These are phyloP conservation scores for Caloenas nicobarica DNA, from an alignment of 2,113 vertebrate genomes.

Conservation along the genomic window DNA sequence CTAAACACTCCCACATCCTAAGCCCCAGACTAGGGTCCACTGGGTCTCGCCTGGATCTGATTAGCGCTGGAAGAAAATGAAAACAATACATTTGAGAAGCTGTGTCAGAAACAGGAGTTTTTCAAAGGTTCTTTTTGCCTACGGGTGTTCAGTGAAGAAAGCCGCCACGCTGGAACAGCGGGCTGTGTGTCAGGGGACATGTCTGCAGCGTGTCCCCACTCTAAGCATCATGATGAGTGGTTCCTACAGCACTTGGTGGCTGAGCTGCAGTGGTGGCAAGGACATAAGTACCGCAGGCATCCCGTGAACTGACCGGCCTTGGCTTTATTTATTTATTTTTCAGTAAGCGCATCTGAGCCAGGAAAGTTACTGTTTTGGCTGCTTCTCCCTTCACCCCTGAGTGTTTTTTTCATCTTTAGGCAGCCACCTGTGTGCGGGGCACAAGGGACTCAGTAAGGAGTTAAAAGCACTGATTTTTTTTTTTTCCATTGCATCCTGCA, in stretches of 20 bases:
- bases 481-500: conserved; percentile 65
- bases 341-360: conserved; percentile 36
- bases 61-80: not conserved
- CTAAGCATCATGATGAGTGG: fast-evolving
- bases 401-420: conserved; percentile 3
- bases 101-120: not conserved
- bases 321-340: conserved; percentile 4
- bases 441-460: conserved; percentile 64
- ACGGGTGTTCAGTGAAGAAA: not conserved
- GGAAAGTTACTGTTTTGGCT: conserved; percentile 52
- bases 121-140: not conserved
- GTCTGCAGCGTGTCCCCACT: fast-evolving
- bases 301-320: not conserved
- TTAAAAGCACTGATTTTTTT: conserved; percentile 20
- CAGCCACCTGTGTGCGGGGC: conserved; percentile 38
- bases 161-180: fast-evolving
- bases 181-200: not conserved
- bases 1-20: not conserved
- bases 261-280: not conserved
- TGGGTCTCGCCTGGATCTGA: not conserved
- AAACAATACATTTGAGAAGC: not conserved
- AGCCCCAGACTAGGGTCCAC: not conserved
- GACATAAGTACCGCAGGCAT: fast-evolving
- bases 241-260: fast-evolving
- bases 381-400: conserved; percentile 26